Evolutionary conservation across 2,888 invertebrate genomes (phyloP).

Genomic region (Myathropa florea): DNA sequence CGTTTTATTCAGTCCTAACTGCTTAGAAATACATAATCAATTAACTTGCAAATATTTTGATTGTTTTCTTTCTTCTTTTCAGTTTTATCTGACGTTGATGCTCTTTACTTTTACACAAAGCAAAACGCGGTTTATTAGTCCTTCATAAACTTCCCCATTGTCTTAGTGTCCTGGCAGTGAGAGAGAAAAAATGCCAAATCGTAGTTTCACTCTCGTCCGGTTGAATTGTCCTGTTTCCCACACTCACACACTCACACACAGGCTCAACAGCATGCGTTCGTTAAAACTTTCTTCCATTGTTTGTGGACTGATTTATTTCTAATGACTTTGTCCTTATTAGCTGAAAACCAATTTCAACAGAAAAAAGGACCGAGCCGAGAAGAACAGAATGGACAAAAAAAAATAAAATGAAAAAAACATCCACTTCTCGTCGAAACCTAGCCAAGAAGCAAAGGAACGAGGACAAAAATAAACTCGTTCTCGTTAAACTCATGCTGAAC

Average conservation of each 20-base stretch:
- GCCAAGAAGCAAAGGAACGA: constrained; percentile 4
- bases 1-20: background rate
- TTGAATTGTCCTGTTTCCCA: constrained; percentile 29
- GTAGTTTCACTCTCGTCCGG: constrained; percentile 56
- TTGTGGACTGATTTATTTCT: constrained; percentile 74
- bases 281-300: constrained; percentile 71
- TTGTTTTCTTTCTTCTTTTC: background rate
- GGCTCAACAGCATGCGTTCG: constrained; percentile 42
- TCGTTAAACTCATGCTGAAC: constrained; percentile 24
- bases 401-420: constrained; percentile 28
- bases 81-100: background rate
- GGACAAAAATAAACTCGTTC: constrained; percentile 46
- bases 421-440: background rate
- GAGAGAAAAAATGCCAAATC: constrained; percentile 40
- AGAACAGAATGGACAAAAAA: constrained; percentile 10
- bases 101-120: constrained; percentile 40
- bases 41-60: background rate
- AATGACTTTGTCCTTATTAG: constrained; percentile 74
- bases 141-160: constrained; percentile 52
- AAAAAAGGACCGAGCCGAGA: constrained; percentile 44
- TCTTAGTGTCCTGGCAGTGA: constrained; percentile 18
- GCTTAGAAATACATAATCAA: background rate
- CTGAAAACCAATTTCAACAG: constrained; percentile 73
- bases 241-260: background rate
- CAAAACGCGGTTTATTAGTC: constrained; percentile 48